Evolutionary conservation across 2,888 invertebrate genomes (phyloP), one percentile per base, ranked within the genome.

Genomic region (Falcaria lacertinaria): DNA sequence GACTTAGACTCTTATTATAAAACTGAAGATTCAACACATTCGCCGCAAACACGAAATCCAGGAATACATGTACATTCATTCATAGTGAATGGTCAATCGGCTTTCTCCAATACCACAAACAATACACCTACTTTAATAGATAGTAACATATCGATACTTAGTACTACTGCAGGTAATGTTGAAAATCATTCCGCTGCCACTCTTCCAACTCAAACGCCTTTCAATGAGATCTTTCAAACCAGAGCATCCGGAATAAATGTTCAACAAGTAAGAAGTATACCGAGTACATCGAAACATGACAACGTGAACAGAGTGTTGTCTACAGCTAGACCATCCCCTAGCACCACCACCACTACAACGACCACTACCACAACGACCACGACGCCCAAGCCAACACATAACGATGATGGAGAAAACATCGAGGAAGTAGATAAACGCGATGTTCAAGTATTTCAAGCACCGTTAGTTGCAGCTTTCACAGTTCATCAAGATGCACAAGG

Each of bases 391-490:
- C 92, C 93, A n/a, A 93, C 93, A 0, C 93, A 93, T 76, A 93
- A 91, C 69, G 89, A 90, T 14, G 92, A 92, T 55, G 92, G 94
- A 41, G 92, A 92, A 73, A 92, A 92, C 60, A 93, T 91, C 43
- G 92, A 93, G 72, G 91, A 92, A 54, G 93, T 93, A 2, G 91
- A 92, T 60, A 91, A 93, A 65, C 89, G 91, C 47, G 93, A 93
- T 47, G 94, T 96, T 1, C 95, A 95, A 74, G 95, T 96, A 39
- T 94, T 93, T 64, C 93, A 93, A 55, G 96, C 96, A 2, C 96
- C 96, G 0, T 71, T 96, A 45, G 94, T 96, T 0, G 95, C 95
- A 1, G 96, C 96, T 0, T 96, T 96, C 64, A 96, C 96, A 0
- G 94, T 96, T 0, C 95, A 96, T 53, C 94, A 96, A 75, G 96